phyloP scores from a whole-genome alignment of 2,888 invertebrate genomes.

The Zhengitettix transpicula region DNA sequence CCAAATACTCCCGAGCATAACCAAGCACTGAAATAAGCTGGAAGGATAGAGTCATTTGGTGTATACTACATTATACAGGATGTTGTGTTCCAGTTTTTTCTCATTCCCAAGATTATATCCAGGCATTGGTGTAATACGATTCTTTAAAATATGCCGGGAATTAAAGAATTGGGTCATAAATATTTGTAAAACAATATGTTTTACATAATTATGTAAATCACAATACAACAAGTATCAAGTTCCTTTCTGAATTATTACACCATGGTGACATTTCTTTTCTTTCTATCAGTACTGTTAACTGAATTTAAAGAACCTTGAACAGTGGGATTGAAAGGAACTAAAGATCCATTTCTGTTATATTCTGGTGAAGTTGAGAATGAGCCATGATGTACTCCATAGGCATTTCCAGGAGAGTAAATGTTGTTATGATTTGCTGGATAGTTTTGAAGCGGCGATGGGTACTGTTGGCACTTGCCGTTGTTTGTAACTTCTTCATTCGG shows the following conservation, averaged over 20 bases:
- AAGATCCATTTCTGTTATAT: conserved; percentile 23
- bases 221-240: too few relatives aligned
- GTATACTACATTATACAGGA: too few relatives aligned
- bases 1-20: too few relatives aligned
- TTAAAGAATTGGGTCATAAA: too few relatives aligned
- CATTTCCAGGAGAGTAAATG: conserved; percentile 9
- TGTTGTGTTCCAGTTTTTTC: too few relatives aligned
- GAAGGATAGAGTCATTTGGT: too few relatives aligned
- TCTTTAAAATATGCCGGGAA: too few relatives aligned
- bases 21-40: too few relatives aligned
- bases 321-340: conserved; percentile 29
- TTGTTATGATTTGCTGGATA: conserved; percentile 21
- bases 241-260: conserved; percentile 22
- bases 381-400: conserved; percentile 12
- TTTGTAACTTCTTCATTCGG: background rate
- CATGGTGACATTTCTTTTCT: conserved; percentile 41
- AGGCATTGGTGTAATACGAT: too few relatives aligned
- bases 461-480: background rate
- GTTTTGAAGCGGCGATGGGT: conserved; percentile 32
- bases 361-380: conserved; percentile 11
- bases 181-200: too few relatives aligned
- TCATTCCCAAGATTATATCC: too few relatives aligned
- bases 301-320: conserved; percentile 38
- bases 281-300: conserved; percentile 34
- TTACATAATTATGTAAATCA: too few relatives aligned